Evolutionary conservation across 2,797 vertebrate genomes (phyloP).

Genomic region (Bovichtus variegatus): DNA sequence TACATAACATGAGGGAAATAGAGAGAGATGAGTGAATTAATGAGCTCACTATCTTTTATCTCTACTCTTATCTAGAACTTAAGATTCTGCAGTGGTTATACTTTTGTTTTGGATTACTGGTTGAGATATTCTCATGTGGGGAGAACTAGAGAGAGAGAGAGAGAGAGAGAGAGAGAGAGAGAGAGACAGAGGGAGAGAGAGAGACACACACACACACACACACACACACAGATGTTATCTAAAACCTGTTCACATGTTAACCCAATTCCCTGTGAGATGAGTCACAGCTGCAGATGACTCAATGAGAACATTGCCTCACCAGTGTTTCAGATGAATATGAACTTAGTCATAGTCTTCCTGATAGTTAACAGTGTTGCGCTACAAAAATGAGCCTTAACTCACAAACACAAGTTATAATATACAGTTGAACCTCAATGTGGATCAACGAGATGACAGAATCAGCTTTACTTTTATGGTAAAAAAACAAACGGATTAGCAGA

Average conservation of each 20-base stretch:
- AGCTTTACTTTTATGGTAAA: conserved; percentile 16
- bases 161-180: not conserved
- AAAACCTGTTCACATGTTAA: not conserved
- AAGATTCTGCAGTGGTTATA: too few relatives aligned
- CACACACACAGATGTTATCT: too few relatives aligned
- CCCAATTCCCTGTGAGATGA: not conserved
- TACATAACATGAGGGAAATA: conserved; percentile 61
- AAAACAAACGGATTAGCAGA: conserved; percentile 55
- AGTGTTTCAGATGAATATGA: not conserved
- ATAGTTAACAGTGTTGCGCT: not conserved
- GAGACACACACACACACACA: too few relatives aligned
- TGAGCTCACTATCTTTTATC: not conserved
- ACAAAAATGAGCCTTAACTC: not conserved
- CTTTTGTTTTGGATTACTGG: not conserved
- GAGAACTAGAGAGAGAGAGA: not conserved
- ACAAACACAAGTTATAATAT: not conserved
- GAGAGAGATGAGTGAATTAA: conserved; percentile 9
- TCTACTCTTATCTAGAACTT: not conserved
- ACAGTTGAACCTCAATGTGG: not conserved
- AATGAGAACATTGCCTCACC: not conserved
- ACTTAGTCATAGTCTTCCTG: not conserved
- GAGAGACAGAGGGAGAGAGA: too few relatives aligned
- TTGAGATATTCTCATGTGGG: not conserved
- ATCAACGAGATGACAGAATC: not conserved
- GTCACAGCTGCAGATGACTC: conserved; percentile 13